phyloP scores from a whole-genome alignment of 2,888 invertebrate species.

The Tupiocoris notatus region DNA sequence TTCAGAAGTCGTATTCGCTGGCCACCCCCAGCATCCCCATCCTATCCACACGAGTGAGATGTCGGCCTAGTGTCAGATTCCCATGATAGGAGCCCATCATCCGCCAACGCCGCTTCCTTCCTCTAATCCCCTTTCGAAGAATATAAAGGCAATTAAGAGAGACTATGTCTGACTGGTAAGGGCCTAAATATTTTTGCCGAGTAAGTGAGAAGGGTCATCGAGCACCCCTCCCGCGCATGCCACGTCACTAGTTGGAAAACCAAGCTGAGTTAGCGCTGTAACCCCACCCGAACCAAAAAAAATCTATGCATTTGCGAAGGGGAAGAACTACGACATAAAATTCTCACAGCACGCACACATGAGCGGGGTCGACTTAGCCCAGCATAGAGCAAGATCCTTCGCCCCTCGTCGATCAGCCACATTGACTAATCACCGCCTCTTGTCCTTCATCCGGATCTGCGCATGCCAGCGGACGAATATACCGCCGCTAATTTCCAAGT shows the following conservation, averaged over 20 bases:
- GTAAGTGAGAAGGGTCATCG: conserved; percentile 10
- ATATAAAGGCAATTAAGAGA: conserved; percentile 26
- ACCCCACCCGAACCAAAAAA: not conserved
- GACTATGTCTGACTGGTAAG: conserved; percentile 27
- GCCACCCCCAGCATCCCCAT: not conserved
- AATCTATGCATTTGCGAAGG: not conserved
- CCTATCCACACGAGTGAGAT: not conserved
- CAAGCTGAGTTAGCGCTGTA: not conserved
- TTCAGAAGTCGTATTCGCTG: not conserved
- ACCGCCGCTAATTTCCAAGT: conserved; percentile 46
- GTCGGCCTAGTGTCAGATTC: conserved; percentile 26
- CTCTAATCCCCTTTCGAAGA: not conserved
- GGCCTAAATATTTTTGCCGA: conserved; percentile 35
- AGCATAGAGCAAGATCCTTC: conserved; percentile 31
- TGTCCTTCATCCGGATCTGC: conserved; percentile 14
- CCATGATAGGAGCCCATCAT: conserved; percentile 25
- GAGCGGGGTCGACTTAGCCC: not conserved
- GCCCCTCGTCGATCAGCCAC: conserved; percentile 22
- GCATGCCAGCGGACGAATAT: not conserved
- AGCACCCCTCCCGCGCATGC: not conserved
- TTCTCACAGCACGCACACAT: not conserved
- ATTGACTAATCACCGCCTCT: conserved; percentile 37
- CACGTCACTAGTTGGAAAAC: not conserved
- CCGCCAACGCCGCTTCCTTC: conserved; percentile 1
- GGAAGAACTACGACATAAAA: conserved; percentile 7